Conservation (phyloP, 1,140 invertebrate genomes). For the Hylyphantes graminicola region DNA sequence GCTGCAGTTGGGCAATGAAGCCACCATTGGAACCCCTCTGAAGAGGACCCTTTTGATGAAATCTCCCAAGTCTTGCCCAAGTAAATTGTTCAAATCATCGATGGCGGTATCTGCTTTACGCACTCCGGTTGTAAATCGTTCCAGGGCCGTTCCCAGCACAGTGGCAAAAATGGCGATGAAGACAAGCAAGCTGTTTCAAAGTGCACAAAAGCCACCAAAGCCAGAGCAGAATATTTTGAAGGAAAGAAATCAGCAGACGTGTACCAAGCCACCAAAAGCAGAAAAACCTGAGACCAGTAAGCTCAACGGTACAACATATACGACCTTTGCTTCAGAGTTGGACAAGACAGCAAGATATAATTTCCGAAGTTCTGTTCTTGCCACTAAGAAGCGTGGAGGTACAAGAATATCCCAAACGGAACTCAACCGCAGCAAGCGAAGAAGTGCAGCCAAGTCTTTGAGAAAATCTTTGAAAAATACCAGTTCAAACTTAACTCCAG, state of each 20-base stretch:
- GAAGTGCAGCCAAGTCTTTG: slow-evolving; percentile 22
- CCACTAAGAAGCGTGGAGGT: slow-evolving; percentile 25
- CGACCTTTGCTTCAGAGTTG: slow-evolving; percentile 17
- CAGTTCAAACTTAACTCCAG: slow-evolving; percentile 25
- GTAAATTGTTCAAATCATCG: neutral
- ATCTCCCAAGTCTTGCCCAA: too few species aligned
- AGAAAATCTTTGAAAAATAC: slow-evolving; percentile 23
- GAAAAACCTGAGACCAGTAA: neutral
- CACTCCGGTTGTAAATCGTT: neutral
- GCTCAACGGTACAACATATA: slow-evolving; percentile 28
- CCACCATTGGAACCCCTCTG: too few species aligned
- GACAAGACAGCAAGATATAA: neutral
- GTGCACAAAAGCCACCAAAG: neutral
- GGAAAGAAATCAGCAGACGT: slow-evolving; percentile 16
- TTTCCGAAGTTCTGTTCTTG: slow-evolving; percentile 43
- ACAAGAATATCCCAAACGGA: slow-evolving; percentile 31
- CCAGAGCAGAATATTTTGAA: neutral
- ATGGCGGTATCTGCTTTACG: slow-evolving; percentile 12
- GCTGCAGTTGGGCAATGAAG: too few species aligned
- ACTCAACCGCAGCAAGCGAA: slow-evolving; percentile 15
- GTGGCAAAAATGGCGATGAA: neutral
- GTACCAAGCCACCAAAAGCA: neutral
- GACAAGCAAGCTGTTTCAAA: neutral
- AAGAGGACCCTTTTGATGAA: too few species aligned
- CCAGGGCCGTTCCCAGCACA: neutral